Conservation (phyloP, 2,113 vertebrate genomes). For the Porphyrio hochstetteri region DNA sequence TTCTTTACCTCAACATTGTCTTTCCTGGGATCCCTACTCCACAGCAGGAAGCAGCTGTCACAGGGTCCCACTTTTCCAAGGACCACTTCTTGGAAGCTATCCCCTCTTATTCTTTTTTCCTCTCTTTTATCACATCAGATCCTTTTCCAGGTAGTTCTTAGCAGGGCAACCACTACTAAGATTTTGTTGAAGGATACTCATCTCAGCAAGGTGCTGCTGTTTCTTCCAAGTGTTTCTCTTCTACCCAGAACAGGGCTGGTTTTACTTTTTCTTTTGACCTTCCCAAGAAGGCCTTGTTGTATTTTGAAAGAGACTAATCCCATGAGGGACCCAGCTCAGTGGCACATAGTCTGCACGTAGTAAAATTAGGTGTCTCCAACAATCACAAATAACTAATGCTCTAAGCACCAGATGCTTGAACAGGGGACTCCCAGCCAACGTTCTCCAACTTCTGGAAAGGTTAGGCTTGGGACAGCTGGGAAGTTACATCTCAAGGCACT, state of each 20-base stretch:
- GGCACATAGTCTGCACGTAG: not conserved
- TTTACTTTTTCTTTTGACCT: not conserved
- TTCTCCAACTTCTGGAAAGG: not conserved
- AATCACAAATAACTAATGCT: not conserved
- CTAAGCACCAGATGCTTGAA: not conserved
- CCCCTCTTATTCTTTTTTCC: not conserved
- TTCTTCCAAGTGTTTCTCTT: not conserved
- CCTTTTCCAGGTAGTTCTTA: not conserved
- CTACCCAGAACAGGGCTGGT: not conserved
- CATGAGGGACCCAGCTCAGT: not conserved
- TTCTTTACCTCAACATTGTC: not conserved
- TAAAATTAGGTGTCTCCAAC: not conserved
- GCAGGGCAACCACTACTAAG: not conserved
- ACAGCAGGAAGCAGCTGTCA: not conserved
- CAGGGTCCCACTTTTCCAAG: not conserved
- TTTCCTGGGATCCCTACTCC: not conserved
- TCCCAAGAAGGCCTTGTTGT: not conserved
- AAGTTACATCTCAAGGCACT: not conserved
- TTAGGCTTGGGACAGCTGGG: not conserved
- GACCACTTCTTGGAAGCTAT: not conserved
- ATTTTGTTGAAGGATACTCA: not conserved
- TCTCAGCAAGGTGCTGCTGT: not conserved
- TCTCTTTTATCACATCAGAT: not conserved
- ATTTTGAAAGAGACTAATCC: not conserved
- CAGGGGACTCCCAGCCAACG: not conserved